Conservation (phyloP, 2,888 invertebrate genomes). For the Tipula unca region DNA sequence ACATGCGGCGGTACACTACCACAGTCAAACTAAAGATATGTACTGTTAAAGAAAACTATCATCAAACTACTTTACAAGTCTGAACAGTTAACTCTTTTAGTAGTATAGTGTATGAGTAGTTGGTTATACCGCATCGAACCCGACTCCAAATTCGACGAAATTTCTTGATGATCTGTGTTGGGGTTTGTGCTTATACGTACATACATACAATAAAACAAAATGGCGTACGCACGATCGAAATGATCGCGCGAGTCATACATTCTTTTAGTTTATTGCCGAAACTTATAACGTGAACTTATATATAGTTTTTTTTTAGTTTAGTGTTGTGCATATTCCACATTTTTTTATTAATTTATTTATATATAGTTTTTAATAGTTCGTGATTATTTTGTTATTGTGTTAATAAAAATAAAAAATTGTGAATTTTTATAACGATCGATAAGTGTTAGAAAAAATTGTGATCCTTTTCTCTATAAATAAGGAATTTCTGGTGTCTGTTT, state of each 20-base stretch:
- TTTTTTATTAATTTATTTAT: background rate
- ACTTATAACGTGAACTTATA: background rate
- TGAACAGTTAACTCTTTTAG: background rate
- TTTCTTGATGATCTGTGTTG: background rate
- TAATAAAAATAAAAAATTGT: background rate
- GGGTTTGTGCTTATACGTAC: background rate
- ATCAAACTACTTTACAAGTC: background rate
- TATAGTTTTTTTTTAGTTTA: background rate
- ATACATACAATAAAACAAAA: background rate
- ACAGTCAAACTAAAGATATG: background rate
- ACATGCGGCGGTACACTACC: background rate
- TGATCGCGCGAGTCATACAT: background rate
- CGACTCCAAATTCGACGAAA: background rate
- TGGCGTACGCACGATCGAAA: background rate
- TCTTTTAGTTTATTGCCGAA: background rate
- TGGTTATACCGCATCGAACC: background rate
- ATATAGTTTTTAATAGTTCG: background rate
- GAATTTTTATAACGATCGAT: background rate
- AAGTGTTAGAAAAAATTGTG: background rate
- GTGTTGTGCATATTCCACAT: background rate
- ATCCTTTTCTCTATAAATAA: background rate
- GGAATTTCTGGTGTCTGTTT: background rate
- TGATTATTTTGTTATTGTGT: background rate
- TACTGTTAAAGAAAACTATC: background rate
- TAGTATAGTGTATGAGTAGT: background rate